These are phyloP conservation scores for Heliothis peltigera DNA, from an alignment of 2,888 invertebrate genomes.

Conservation along the genomic window DNA sequence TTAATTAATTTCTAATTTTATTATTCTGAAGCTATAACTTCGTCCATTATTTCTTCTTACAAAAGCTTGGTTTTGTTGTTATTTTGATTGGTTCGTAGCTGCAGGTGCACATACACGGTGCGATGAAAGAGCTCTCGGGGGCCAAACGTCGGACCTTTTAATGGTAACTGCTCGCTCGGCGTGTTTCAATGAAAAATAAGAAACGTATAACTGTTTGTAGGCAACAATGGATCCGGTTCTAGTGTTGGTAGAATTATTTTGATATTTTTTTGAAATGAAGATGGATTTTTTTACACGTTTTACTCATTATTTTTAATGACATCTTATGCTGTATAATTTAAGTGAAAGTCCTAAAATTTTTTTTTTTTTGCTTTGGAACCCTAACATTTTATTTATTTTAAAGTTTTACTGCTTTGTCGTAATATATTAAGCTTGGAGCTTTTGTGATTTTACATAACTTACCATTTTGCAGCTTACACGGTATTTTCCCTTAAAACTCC, in stretches of 20 bases:
- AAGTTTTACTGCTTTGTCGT: no score
- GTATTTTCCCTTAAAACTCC: no score
- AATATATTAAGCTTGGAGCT: no score
- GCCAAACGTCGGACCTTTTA: slow-evolving; percentile 84
- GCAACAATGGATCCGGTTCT: slow-evolving; percentile 36
- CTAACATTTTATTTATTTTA: no score
- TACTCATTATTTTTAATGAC: no score
- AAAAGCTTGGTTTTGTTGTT: neutral
- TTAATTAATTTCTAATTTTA: no score
- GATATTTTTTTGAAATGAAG: neutral
- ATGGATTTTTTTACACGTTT: no score
- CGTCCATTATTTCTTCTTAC: neutral
- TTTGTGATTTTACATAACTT: no score
- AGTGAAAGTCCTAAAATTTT: no score
- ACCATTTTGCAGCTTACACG: no score
- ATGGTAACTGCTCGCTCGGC: slow-evolving; percentile 79
- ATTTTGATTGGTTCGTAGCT: slow-evolving; percentile 57
- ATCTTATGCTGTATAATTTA: no score
- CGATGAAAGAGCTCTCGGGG: slow-evolving; percentile 81
- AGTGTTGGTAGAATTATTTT: slow-evolving; percentile 20
- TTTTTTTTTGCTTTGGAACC: no score
- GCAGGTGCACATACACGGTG: slow-evolving; percentile 65
- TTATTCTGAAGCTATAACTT: neutral
- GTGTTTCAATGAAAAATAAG: slow-evolving; percentile 79
- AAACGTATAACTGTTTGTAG: slow-evolving; percentile 62